These are phyloP conservation scores for Piaya cayana DNA, from an alignment of 2,113 vertebrate species.

Conservation along the genomic window DNA sequence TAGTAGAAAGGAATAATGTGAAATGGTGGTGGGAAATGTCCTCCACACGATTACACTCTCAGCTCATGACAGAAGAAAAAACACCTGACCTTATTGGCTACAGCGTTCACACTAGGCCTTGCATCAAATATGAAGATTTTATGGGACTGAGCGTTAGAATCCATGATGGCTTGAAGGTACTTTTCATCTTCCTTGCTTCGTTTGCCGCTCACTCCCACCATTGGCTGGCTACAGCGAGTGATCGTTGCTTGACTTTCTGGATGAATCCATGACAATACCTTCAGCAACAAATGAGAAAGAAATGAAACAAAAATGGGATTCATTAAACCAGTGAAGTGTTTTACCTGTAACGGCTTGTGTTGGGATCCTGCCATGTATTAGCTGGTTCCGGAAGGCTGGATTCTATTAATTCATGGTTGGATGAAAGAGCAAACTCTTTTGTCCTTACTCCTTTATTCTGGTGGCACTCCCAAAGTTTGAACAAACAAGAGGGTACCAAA, in stretches of 20 bases:
- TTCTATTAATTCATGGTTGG: neutral
- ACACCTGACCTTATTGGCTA: constrained; percentile 90
- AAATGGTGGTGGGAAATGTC: neutral
- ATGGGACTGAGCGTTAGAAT: constrained; percentile 96
- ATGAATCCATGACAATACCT: constrained; percentile 98
- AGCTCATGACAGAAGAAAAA: neutral
- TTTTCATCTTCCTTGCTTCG: constrained; percentile 96
- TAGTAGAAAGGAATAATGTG: neutral
- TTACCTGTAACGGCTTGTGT: neutral
- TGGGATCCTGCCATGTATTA: neutral
- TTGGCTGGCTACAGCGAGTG: constrained; percentile 93
- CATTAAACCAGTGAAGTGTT: neutral
- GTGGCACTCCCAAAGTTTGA: neutral
- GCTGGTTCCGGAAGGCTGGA: neutral
- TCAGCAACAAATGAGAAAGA: neutral
- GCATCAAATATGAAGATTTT: constrained; percentile 98
- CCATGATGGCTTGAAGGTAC: constrained; percentile 96
- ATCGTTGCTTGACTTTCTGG: constrained; percentile 96
- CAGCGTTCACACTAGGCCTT: constrained; percentile 92
- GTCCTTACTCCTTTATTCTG: neutral
- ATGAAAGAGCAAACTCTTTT: neutral
- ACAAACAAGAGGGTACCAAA: neutral
- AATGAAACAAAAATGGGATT: neutral
- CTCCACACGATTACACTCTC: neutral
- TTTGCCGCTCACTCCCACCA: constrained; percentile 93